These are phyloP conservation scores for Columbina picui DNA, from an alignment of 2,113 vertebrate species.

Conservation along the genomic window DNA sequence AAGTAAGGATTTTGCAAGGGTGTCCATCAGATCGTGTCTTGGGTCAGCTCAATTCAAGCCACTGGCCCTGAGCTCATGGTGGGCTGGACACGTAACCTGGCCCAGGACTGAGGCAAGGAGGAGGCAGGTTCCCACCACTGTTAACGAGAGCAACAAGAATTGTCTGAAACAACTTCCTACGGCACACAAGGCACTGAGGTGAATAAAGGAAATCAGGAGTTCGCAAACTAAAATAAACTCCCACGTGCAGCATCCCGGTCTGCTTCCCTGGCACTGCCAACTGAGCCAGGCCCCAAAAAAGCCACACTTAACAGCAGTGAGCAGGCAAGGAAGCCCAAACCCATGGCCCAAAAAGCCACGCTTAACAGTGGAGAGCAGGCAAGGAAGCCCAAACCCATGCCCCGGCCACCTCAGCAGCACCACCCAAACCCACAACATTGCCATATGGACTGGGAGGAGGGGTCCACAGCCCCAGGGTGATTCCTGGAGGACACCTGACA, in stretches of 20 bases:
- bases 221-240: not conserved
- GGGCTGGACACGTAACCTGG: not conserved
- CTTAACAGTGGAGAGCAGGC: not conserved
- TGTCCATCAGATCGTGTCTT: not conserved
- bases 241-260: not conserved
- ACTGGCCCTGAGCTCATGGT: accelerated
- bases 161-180: slow-evolving; percentile 22
- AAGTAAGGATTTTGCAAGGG: not conserved
- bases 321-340: not conserved
- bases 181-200: not conserved
- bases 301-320: not conserved
- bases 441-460: accelerated
- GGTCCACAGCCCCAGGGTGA: accelerated
- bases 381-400: not conserved
- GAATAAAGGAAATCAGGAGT: not conserved
- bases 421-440: not conserved
- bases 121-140: slow-evolving; percentile 44
- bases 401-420: not conserved
- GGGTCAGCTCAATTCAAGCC: not conserved
- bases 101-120: accelerated
- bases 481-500: accelerated
- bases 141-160: not conserved
- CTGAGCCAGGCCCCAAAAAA: not conserved
- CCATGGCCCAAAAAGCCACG: no score
- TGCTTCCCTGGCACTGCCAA: not conserved